These are phyloP conservation scores for Pseudopodoces humilis DNA, from an alignment of 2,113 vertebrate species.

Conservation along the genomic window DNA sequence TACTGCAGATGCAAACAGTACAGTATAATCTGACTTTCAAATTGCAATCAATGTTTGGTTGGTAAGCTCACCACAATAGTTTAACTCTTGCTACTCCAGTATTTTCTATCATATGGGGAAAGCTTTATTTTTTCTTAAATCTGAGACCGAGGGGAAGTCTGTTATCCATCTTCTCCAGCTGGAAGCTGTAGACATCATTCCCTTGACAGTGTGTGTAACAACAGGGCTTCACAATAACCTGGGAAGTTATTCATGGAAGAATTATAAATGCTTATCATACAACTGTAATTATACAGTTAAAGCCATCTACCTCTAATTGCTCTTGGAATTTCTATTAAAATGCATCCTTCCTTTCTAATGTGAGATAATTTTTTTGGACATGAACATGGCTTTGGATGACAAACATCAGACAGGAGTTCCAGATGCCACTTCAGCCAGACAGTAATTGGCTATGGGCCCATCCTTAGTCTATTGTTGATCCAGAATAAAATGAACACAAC, in stretches of 20 bases:
- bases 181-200: not conserved
- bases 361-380: not conserved
- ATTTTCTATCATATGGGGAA: not conserved
- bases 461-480: not conserved
- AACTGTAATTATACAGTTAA: not conserved
- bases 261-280: not conserved
- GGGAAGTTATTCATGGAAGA: not conserved
- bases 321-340: not conserved
- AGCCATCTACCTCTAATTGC: not conserved
- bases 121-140: not conserved
- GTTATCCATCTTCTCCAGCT: not conserved
- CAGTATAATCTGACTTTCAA: constrained; percentile 20
- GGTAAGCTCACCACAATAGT: not conserved
- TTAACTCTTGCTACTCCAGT: not conserved
- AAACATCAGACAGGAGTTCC: not conserved
- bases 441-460: not conserved
- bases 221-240: not conserved
- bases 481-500: not conserved
- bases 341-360: not conserved
- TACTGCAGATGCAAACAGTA: not conserved
- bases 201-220: not conserved
- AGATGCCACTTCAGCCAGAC: not conserved
- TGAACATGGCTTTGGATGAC: not conserved
- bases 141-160: not conserved
- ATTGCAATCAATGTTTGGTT: not conserved